phyloP scores from a whole-genome alignment of 2,797 vertebrate species.

The Enoplosus armatus region DNA sequence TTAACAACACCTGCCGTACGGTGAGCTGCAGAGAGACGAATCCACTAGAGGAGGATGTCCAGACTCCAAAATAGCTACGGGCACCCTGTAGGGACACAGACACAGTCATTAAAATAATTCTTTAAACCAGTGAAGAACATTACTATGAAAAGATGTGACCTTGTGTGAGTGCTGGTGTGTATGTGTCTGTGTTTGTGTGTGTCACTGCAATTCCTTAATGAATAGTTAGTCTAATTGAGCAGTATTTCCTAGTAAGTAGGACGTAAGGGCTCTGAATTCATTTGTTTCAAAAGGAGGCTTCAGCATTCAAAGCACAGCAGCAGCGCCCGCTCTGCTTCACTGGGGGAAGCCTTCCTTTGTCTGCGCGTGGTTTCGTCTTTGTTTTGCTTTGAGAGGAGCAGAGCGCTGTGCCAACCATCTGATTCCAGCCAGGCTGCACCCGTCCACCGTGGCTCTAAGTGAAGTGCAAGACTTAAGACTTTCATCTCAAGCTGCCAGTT shows the following conservation, averaged over 20 bases:
- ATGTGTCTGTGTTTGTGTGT: background rate
- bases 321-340: slow-evolving; percentile 28
- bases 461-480: slow-evolving; percentile 69
- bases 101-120: slow-evolving; percentile 41
- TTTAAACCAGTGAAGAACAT: slow-evolving; percentile 12
- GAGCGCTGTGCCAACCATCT: slow-evolving; percentile 52
- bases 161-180: slow-evolving; percentile 14
- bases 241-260: slow-evolving; percentile 48
- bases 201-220: slow-evolving; percentile 46
- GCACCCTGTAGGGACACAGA: slow-evolving; percentile 48
- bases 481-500: slow-evolving; percentile 69
- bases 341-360: slow-evolving; percentile 61
- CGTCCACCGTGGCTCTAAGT: slow-evolving; percentile 39
- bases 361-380: slow-evolving; percentile 59
- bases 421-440: slow-evolving; percentile 63
- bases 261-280: slow-evolving; percentile 54
- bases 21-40: slow-evolving; percentile 20
- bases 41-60: slow-evolving; percentile 28
- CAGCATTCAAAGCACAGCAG: slow-evolving; percentile 59
- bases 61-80: slow-evolving; percentile 44
- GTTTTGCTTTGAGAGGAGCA: slow-evolving; percentile 66
- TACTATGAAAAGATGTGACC: slow-evolving; percentile 34
- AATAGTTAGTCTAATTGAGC: slow-evolving; percentile 61
- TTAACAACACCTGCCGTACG: slow-evolving; percentile 29
- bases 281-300: slow-evolving; percentile 64